Evolutionary conservation across 2,888 invertebrate genomes (phyloP).

Genomic region (Dromius quadrimaculatus): DNA sequence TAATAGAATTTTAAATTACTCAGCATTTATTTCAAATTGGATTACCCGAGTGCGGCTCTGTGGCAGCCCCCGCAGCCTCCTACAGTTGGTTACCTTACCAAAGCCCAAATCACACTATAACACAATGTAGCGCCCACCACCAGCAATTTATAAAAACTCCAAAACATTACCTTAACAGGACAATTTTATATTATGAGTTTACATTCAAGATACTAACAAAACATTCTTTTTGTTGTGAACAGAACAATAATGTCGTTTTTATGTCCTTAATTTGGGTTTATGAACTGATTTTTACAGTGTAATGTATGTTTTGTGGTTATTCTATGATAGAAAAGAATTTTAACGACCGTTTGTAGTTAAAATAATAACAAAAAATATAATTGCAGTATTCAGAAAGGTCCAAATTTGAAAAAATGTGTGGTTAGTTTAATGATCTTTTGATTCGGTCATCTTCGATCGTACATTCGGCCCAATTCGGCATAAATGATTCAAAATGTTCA

Average conservation of each 20-base stretch:
- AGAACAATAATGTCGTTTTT: slow-evolving; percentile 2
- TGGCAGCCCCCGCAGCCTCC: not conserved
- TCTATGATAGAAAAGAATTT: slow-evolving; percentile 10
- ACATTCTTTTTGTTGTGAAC: not conserved
- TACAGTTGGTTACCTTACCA: not conserved
- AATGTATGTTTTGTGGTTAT: slow-evolving; percentile 2
- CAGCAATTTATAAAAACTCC: slow-evolving; percentile 25
- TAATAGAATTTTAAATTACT: too few relatives aligned
- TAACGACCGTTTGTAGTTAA: slow-evolving; percentile 15
- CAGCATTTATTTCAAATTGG: not conserved
- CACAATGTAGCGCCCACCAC: slow-evolving; percentile 21
- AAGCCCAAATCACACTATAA: slow-evolving; percentile 23
- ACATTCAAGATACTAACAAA: not conserved
- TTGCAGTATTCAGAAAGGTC: too few relatives aligned
- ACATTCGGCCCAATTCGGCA: too few relatives aligned
- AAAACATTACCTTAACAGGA: slow-evolving; percentile 16
- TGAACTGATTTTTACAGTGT: slow-evolving; percentile 3
- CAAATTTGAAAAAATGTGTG: too few relatives aligned
- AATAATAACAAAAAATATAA: too few relatives aligned
- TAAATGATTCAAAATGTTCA: too few relatives aligned
- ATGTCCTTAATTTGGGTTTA: not conserved
- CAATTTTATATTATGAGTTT: slow-evolving; percentile 17
- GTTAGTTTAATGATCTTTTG: too few relatives aligned
- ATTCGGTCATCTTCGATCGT: too few relatives aligned
- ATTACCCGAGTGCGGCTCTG: slow-evolving; percentile 5